Percentiles rank a stretch among this genome's conserved stretches.
Conservation (phyloP, 2,888 invertebrate genomes). For the Heliconius aoede region DNA sequence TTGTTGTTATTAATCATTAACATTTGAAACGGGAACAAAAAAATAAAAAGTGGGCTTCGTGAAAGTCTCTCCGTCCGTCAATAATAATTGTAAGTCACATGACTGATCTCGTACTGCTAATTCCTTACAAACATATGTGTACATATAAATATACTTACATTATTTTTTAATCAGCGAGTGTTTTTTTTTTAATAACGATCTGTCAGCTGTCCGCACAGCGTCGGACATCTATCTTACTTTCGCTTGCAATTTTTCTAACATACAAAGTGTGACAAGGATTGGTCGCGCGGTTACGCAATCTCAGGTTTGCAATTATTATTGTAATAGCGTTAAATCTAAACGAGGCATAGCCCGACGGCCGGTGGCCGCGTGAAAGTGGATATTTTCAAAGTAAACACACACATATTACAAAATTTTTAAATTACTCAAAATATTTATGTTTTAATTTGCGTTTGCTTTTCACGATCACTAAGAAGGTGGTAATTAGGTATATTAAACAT, state of each 20-base stretch:
- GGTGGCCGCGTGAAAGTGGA: conserved; percentile 34
- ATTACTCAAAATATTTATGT: not conserved
- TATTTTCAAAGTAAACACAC: conserved; percentile 5
- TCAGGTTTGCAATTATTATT: conserved; percentile 72
- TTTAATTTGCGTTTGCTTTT: not conserved
- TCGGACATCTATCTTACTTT: conserved; percentile 56
- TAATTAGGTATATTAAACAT: not conserved
- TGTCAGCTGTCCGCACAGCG: conserved; percentile 37
- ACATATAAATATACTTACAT: conserved; percentile 18
- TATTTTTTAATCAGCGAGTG: conserved; percentile 40
- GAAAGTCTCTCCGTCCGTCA: conserved; percentile 40
- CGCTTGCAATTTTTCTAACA: conserved; percentile 72
- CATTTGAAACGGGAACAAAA: conserved; percentile 5
- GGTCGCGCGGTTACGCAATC: conserved; percentile 40
- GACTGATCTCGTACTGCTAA: conserved; percentile 36
- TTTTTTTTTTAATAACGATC: conserved; percentile 44
- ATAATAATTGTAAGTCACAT: conserved; percentile 38
- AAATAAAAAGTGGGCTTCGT: conserved; percentile 30
- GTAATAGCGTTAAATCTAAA: conserved; percentile 72
- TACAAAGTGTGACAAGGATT: conserved; percentile 51
- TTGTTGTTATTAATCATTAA: not conserved
- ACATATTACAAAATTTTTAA: not conserved
- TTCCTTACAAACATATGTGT: conserved; percentile 30
- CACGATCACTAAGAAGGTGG: not conserved
- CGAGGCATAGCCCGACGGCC: conserved; percentile 56